Conservation (phyloP, 1,140 invertebrate species). For the Tetragonula clypearis region DNA sequence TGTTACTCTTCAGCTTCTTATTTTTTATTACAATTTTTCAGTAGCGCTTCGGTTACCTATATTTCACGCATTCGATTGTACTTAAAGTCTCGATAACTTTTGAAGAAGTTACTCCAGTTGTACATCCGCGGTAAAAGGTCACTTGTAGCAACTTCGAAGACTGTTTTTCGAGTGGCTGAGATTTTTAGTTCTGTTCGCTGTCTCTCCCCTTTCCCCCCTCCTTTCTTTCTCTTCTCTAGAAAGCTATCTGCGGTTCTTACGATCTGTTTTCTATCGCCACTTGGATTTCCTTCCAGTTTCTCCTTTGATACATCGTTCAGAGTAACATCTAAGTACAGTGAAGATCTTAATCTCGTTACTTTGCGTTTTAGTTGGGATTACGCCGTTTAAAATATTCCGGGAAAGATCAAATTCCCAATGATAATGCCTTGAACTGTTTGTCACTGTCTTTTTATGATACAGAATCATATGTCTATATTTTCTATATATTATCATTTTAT, state of each 20-base stretch:
- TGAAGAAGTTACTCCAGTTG: background rate
- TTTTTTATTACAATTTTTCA: background rate
- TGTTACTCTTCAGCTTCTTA: no score
- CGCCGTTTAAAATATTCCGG: no score
- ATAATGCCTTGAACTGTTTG: no score
- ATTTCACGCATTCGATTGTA: background rate
- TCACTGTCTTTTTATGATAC: no score
- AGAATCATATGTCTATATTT: no score
- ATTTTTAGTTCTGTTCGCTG: background rate
- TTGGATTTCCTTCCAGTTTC: background rate
- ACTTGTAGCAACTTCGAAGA: slow-evolving; percentile 26
- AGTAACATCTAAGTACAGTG: no score
- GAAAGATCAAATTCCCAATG: no score
- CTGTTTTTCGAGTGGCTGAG: slow-evolving; percentile 9
- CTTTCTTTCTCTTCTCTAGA: no score
- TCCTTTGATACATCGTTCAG: background rate
- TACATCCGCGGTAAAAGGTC: slow-evolving; percentile 3
- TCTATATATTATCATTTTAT: no score
- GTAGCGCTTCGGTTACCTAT: background rate
- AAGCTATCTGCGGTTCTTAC: background rate
- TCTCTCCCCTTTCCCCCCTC: no score
- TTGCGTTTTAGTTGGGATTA: no score
- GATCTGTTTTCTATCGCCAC: slow-evolving; percentile 9
- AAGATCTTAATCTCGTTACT: no score
- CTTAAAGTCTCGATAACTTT: background rate